Evolutionary conservation across 1,140 invertebrate genomes (phyloP).

Genomic region (Heliconius himera): DNA sequence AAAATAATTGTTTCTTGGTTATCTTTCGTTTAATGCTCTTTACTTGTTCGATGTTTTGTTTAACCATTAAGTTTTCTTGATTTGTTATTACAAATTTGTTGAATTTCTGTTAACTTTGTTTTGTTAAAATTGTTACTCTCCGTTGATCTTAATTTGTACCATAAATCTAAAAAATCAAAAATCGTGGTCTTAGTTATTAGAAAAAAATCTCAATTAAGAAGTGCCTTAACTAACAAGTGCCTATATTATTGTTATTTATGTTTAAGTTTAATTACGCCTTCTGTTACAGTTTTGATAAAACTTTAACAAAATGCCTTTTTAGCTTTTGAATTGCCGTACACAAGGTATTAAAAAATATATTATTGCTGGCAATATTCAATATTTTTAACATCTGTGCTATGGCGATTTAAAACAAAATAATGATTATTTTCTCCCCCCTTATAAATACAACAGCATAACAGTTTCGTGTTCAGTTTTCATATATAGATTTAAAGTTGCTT

Average conservation of each 20-base stretch:
- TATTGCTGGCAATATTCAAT: background rate
- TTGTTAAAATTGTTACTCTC: background rate
- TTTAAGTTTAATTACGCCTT: slow-evolving; percentile 48
- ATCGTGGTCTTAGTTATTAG: slow-evolving; percentile 13
- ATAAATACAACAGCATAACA: slow-evolving; percentile 15
- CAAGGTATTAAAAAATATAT: background rate
- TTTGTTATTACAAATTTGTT: background rate
- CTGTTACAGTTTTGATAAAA: slow-evolving; percentile 55
- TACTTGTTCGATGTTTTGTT: background rate
- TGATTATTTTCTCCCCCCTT: slow-evolving; percentile 56
- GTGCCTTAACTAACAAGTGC: slow-evolving; percentile 72
- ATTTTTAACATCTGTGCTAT: slow-evolving; percentile 22
- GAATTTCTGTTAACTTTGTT: slow-evolving; percentile 27
- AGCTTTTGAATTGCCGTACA: background rate
- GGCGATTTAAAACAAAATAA: slow-evolving; percentile 39
- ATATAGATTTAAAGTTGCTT: slow-evolving; percentile 23
- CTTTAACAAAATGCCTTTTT: slow-evolving; percentile 49
- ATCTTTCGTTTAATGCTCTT: background rate
- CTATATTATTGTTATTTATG: slow-evolving; percentile 53
- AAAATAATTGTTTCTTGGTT: slow-evolving; percentile 9
- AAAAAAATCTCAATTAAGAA: slow-evolving; percentile 24
- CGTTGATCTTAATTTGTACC: background rate
- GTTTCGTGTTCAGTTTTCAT: slow-evolving; percentile 35
- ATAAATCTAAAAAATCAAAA: background rate
- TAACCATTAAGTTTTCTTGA: background rate